phyloP scores from a whole-genome alignment of 2,888 invertebrate genomes.

The Andricus quercusramuli region DNA sequence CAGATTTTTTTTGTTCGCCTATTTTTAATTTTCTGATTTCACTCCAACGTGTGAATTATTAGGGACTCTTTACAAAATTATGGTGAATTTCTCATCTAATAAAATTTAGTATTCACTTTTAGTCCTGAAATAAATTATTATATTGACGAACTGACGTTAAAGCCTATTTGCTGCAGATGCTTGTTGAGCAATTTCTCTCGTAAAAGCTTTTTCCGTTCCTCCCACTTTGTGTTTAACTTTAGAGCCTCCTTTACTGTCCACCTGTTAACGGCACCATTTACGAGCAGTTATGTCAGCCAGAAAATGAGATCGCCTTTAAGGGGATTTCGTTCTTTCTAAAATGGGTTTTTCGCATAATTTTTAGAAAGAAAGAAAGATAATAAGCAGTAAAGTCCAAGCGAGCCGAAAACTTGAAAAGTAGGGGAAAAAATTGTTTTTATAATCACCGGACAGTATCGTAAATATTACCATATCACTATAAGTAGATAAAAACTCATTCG shows the following conservation, averaged over 20 bases:
- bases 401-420: no score
- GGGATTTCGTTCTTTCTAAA: background rate
- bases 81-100: background rate
- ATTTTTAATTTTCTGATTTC: slow-evolving; percentile 6
- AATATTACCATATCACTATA: no score
- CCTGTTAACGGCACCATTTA: slow-evolving; percentile 36
- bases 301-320: slow-evolving; percentile 32
- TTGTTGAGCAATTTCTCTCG: slow-evolving; percentile 21
- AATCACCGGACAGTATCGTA: no score
- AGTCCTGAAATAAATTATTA: background rate
- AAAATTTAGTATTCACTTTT: background rate
- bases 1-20: background rate
- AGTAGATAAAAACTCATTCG: no score
- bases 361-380: no score
- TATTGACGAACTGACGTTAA: slow-evolving; percentile 7
- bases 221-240: slow-evolving; percentile 28
- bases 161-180: slow-evolving; percentile 24
- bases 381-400: no score
- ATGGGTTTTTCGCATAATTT: background rate
- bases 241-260: slow-evolving; percentile 31
- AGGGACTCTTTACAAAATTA: background rate
- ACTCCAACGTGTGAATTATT: slow-evolving; percentile 2
- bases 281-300: slow-evolving; percentile 29
- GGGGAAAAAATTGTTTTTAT: no score
- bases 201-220: slow-evolving; percentile 17